Evolutionary conservation across 1,140 invertebrate species (phyloP), one percentile per base, ranked within the genome.

Genomic region (Sarcophaga bullata): DNA sequence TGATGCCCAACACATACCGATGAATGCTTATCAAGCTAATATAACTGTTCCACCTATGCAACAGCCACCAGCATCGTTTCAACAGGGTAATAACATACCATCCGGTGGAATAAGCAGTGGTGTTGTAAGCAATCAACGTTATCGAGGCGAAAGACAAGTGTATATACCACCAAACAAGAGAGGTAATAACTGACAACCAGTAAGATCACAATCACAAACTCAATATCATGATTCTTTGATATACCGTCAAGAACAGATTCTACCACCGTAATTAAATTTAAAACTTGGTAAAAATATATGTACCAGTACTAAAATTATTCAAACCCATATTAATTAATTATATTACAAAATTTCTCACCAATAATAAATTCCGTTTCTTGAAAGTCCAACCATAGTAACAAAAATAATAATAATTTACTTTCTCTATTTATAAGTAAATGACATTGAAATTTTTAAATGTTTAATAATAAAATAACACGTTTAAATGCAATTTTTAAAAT

Each of bases 111-210:
- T 37, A 37, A 37, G 4, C 25, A 48, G 48, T 4, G 84, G n/a
- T 54, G 84, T 49, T 76, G 81, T 58, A 48, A 81, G 19, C 62
- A 47, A 73, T 68, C 84, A 54, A 81, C 86, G 88, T 17, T 88
- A 84, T 84, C 86, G 90, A 11, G 84, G 86, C 54, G 89, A 90
- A 80, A 89, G 90, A 46, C 89, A 90, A 82, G 87, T 91, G 73
- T 91, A 91, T 83, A 87, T 91, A 25, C 90, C 90, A 82, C 90
- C 90, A 8, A 90, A 89, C 73, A 90, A 91, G 73, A 80, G 90
- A 54, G 86, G 47, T n/a, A 78, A 82, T 47, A 82, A 81, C 80
- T 83, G 82, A 81, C 73, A 73, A 11, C 11, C 8, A 75, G 10
- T 75, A 0, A 19, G 17, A n/a, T 4, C 17, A 68, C n/a, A 62